Evolutionary conservation across 2,113 vertebrate species (phyloP).

Genomic region (Antechinus stuartii): DNA sequence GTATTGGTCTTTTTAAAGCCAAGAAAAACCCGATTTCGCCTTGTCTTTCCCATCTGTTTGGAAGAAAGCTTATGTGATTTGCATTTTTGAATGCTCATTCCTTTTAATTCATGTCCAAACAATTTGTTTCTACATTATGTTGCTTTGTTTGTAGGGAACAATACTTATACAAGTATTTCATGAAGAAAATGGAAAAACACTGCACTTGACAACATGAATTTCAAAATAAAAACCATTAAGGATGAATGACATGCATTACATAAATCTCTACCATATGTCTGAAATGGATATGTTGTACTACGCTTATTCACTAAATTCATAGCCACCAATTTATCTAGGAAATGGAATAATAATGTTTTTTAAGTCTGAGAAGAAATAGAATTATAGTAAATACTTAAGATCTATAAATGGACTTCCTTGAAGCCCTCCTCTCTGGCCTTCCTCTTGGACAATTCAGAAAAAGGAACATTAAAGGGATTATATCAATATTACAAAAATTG

Average conservation of each 20-base stretch:
- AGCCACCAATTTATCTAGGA: constrained; percentile 62
- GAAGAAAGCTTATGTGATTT: constrained; percentile 49
- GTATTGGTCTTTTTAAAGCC: not conserved
- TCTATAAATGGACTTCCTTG: constrained; percentile 53
- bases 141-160: constrained; percentile 72
- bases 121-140: constrained; percentile 61
- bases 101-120: constrained; percentile 62
- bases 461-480: constrained; percentile 22
- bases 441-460: constrained; percentile 59
- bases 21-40: not conserved
- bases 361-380: constrained; percentile 23
- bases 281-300: constrained; percentile 34
- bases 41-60: constrained; percentile 28
- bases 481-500: constrained; percentile 42
- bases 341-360: constrained; percentile 51
- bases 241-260: constrained; percentile 52
- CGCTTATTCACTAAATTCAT: constrained; percentile 66
- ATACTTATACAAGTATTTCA: constrained; percentile 56
- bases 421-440: constrained; percentile 68
- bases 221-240: constrained; percentile 65
- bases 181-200: constrained; percentile 69
- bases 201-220: constrained; percentile 61
- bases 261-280: constrained; percentile 54
- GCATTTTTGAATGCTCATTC: constrained; percentile 55
- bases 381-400: constrained; percentile 40